phyloP scores from a whole-genome alignment of 2,888 invertebrate genomes.

The Cheilosia grossa region DNA sequence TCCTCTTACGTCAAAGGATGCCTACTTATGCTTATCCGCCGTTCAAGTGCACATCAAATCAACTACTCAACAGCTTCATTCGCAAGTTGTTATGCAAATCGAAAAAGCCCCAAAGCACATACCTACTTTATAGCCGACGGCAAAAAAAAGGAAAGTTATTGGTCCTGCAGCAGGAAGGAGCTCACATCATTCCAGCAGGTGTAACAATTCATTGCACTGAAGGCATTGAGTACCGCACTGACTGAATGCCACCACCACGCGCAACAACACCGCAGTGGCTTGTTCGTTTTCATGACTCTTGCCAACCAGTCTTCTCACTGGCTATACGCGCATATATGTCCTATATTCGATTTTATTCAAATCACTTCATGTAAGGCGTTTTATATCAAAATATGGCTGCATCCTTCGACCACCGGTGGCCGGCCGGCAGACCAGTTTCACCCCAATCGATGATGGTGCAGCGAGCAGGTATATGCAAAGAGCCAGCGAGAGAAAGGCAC shows the following conservation, averaged over 20 bases:
- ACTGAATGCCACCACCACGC: conserved; percentile 71
- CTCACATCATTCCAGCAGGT: conserved; percentile 58
- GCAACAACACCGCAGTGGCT: conserved; percentile 55
- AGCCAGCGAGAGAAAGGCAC: conserved; percentile 74
- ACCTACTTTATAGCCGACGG: background rate
- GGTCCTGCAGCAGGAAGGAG: conserved; percentile 59
- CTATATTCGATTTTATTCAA: conserved; percentile 73
- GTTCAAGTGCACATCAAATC: background rate
- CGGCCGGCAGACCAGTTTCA: conserved; percentile 48
- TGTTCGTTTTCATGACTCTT: conserved; percentile 36
- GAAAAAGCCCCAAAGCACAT: conserved; percentile 21
- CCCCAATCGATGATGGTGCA: background rate
- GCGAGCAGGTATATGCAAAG: conserved; percentile 28
- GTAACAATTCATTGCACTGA: conserved; percentile 67
- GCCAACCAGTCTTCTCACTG: conserved; percentile 53
- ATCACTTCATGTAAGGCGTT: conserved; percentile 58
- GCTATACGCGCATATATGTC: conserved; percentile 31
- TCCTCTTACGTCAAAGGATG: no score
- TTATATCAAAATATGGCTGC: conserved; percentile 50
- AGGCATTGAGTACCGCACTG: conserved; percentile 60
- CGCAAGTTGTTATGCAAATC: conserved; percentile 43
- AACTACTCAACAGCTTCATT: conserved; percentile 9
- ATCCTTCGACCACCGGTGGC: conserved; percentile 47
- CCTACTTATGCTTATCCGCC: background rate
- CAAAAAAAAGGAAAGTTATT: conserved; percentile 63